Percentiles rank a stretch among this genome's conserved stretches.
Conservation (phyloP, 2,888 invertebrate species). For the Leptopterna dolabrata region DNA sequence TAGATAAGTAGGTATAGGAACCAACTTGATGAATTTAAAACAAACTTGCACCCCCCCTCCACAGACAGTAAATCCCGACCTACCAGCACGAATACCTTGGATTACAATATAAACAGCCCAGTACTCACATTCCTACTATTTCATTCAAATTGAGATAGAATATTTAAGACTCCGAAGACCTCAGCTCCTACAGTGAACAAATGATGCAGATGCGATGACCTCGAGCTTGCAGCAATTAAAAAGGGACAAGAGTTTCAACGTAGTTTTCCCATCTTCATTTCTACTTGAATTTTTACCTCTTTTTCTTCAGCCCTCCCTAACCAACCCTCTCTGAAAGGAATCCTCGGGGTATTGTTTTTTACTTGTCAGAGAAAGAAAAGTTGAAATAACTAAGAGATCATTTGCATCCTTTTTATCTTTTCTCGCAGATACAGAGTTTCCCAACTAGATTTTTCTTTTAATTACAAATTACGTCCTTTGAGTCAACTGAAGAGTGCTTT, state of each 20-base stretch:
- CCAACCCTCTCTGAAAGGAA: not conserved
- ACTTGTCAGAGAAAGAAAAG: not conserved
- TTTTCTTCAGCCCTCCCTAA: not conserved
- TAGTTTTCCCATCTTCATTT: not conserved
- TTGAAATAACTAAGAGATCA: not conserved
- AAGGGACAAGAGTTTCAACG: not conserved
- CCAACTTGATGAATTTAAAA: too few species aligned
- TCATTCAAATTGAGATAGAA: too few species aligned
- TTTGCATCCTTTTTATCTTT: not conserved
- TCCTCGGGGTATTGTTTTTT: not conserved
- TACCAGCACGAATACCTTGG: too few species aligned
- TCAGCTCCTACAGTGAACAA: too few species aligned
- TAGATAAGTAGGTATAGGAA: too few species aligned
- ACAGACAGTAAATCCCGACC: too few species aligned
- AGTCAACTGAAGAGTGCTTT: not conserved
- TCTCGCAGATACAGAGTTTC: not conserved
- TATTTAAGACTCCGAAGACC: too few species aligned
- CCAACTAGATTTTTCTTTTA: not conserved
- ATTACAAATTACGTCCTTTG: not conserved
- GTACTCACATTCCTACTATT: too few species aligned
- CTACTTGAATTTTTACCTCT: not conserved
- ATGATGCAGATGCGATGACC: not conserved
- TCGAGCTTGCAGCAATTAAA: not conserved
- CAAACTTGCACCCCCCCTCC: too few species aligned
- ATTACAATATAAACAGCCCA: too few species aligned